Evolutionary conservation across 2,797 vertebrate genomes (phyloP).

Genomic region (Mormyrops boulengeri): DNA sequence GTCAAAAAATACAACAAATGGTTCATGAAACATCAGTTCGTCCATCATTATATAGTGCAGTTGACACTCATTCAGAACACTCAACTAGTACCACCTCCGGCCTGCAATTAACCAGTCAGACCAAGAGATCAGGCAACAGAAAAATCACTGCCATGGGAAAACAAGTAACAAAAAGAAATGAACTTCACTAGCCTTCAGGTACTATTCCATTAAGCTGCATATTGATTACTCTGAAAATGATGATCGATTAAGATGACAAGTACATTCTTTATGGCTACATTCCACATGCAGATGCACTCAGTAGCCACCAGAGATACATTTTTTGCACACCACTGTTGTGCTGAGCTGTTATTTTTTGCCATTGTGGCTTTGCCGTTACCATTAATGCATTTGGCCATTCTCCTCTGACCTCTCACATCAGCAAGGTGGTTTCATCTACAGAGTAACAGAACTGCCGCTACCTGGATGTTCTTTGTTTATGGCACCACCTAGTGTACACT

Average conservation of each 20-base stretch:
- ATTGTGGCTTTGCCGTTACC: background rate
- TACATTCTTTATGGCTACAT: background rate
- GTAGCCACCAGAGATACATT: background rate
- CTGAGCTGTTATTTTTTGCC: background rate
- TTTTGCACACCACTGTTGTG: background rate
- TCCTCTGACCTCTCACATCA: background rate
- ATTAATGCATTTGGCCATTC: background rate
- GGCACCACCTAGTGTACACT: background rate
- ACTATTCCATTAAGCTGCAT: background rate
- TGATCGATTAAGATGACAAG: background rate
- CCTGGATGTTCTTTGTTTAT: background rate
- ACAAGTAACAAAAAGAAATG: background rate
- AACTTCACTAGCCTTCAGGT: background rate
- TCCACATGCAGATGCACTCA: background rate
- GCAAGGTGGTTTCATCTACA: background rate
- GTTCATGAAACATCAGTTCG: background rate
- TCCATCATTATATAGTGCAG: background rate
- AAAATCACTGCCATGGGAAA: background rate
- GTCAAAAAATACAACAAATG: background rate
- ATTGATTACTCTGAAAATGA: background rate
- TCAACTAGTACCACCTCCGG: background rate
- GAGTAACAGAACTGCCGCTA: background rate
- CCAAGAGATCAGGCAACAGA: background rate
- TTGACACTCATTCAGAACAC: background rate
- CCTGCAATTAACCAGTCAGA: background rate